Base-by-base conservation (phyloP, 1,140 invertebrate species). In the Coelopa frigida region DNA sequence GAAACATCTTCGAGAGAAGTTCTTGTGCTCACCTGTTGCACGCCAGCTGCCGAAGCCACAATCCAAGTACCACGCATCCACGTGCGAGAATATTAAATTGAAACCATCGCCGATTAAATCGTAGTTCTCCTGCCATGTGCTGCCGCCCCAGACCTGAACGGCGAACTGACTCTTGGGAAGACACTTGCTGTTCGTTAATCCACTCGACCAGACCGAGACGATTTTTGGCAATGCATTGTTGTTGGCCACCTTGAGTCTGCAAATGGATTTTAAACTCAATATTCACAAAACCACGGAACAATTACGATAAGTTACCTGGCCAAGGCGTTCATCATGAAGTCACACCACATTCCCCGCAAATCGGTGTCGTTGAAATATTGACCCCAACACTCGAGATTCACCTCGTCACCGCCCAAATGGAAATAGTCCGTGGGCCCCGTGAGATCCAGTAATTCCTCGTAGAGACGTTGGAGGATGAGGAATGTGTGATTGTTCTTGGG, bases 391-490 rank as follows among this genome's bases (percentile, higher is more conserved):
- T 82, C 79, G 1, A 82, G 61, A 60, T 81, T 77, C 14, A 89
- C 86, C 71, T 90, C 88, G 63, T 91, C 88, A 3, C 87, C 87
- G 20, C 88, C 88, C 46, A 90, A 75, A 66, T 91, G 88, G 55
- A 89, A 82, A 15, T 85, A 68, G 50, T 85, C 83, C 8, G 75
- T 75, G 37, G 77, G 75, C 0, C 77, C 78, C 7, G 80, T 83
- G 7, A 81, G 67, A 33, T 80, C 70, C 15, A 86, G 62, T 8
- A 87, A 70, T 51, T 87, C 84, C 29, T 70, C 72, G 59, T 84
- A 85, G 3, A 85, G 70, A 18, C 74, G 74, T 55, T 78, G 74
- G 8, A 89, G 69, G 5, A 89, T 73, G n/a, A 75, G 67, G 63
- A 83, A 87, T 0, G 85, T 79, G 51, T 85, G 76, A 3, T 78